Conservation (phyloP, 37 sponge, comb jelly and placozoan species). For the Halisarca cf. caerulea region DNA sequence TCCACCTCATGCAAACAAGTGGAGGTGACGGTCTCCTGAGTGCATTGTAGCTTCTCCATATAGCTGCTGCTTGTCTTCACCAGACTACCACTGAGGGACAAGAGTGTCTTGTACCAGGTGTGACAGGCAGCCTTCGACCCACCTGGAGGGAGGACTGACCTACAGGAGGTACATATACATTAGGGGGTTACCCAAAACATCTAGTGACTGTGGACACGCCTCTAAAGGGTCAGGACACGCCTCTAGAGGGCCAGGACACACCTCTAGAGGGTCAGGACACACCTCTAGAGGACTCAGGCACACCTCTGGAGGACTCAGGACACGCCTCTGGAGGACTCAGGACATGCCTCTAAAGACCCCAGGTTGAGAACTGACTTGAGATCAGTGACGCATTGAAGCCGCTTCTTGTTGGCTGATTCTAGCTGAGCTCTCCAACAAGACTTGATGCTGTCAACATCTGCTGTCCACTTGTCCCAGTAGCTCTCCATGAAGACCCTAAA, state of each 20-base stretch:
- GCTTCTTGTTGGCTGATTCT: neutral
- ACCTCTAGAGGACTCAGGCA: neutral
- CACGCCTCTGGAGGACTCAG: neutral
- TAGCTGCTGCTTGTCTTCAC: conserved; percentile 27
- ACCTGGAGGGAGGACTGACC: conserved; percentile 38
- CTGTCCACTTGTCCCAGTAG: conserved; percentile 9
- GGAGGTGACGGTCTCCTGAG: conserved; percentile 22
- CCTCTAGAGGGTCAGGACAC: neutral
- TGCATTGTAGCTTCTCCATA: conserved; percentile 29
- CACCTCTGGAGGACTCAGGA: neutral
- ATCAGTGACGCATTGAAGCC: conserved; percentile 21
- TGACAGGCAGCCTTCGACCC: conserved; percentile 39
- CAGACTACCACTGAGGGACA: conserved; percentile 35
- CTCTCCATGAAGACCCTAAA: conserved; percentile 27
- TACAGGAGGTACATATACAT: neutral
- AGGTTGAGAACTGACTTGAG: neutral
- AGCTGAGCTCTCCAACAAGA: neutral
- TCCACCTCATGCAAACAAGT: conserved; percentile 56
- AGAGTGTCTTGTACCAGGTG: conserved; percentile 33
- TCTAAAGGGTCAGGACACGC: no score
- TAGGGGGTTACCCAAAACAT: neutral
- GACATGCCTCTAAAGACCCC: neutral
- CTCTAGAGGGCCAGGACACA: no score
- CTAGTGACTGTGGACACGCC: no score
- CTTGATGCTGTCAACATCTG: neutral